These are phyloP conservation scores for Labroides dimidiatus DNA, from an alignment of 2,797 vertebrate genomes.

Conservation along the genomic window DNA sequence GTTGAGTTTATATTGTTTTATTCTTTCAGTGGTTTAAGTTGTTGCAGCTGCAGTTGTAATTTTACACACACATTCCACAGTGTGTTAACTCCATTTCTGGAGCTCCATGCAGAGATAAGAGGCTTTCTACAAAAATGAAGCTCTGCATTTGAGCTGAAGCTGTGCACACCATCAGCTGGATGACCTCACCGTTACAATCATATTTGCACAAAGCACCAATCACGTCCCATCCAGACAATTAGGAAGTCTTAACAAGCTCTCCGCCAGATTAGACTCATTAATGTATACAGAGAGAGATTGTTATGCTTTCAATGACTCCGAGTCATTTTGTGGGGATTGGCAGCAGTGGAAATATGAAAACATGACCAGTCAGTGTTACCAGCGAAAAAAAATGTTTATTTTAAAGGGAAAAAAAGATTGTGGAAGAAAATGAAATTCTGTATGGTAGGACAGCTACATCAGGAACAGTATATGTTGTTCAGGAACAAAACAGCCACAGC, in stretches of 20 bases:
- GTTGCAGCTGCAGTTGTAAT: constrained; percentile 12
- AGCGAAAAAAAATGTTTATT: not conserved
- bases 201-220: constrained; percentile 15
- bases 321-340: not conserved
- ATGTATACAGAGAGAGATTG: not conserved
- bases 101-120: constrained; percentile 25
- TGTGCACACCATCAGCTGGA: constrained; percentile 17
- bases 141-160: constrained; percentile 19
- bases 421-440: not conserved
- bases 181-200: constrained; percentile 10
- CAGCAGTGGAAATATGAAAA: not conserved
- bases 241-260: constrained; percentile 1
- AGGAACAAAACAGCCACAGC: too few species aligned
- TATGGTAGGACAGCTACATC: not conserved
- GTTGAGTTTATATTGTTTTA: not conserved
- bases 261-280: not conserved
- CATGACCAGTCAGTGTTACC: not conserved
- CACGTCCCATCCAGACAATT: not conserved
- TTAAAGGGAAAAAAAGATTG: not conserved
- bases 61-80: constrained; percentile 10
- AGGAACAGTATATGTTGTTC: too few species aligned
- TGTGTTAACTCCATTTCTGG: constrained; percentile 20
- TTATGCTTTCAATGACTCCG: not conserved
- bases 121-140: constrained; percentile 34
- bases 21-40: not conserved